phyloP scores from a whole-genome alignment of 2,888 invertebrate genomes.

The Taphrorychus bicolor region DNA sequence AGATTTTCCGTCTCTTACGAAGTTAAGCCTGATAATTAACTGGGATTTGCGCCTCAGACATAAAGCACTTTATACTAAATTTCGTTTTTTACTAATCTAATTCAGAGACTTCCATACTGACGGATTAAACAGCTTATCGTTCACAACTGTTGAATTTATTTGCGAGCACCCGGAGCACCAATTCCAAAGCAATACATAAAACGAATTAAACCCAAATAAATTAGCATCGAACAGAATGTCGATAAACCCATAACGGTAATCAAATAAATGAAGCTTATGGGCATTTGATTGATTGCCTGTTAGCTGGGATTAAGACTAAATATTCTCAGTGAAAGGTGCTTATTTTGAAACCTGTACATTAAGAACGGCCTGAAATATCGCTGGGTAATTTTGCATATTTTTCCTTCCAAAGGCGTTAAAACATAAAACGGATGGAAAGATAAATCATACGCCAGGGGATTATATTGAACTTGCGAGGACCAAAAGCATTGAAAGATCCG shows the following conservation, averaged over 20 bases:
- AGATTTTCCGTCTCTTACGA: background rate
- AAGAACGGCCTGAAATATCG: background rate
- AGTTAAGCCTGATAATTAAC: background rate
- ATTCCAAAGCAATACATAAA: background rate
- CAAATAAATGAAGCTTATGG: background rate
- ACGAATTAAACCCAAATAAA: background rate
- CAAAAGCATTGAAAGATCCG: background rate
- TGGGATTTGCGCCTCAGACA: background rate
- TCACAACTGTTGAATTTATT: background rate
- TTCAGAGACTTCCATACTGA: background rate
- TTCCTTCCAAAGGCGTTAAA: slow-evolving; percentile 16
- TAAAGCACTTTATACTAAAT: background rate
- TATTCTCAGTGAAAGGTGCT: background rate
- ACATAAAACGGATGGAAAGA: slow-evolving; percentile 15
- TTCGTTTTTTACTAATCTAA: background rate
- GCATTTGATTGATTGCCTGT: background rate
- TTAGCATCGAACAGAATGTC: background rate
- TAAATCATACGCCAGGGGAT: slow-evolving; percentile 17
- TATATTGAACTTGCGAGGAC: background rate
- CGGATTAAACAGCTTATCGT: background rate
- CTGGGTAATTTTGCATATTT: background rate
- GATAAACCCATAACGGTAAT: background rate
- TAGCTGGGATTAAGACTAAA: background rate
- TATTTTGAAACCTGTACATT: background rate
- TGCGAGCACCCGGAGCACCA: background rate